Conservation (phyloP, 2,888 invertebrate genomes). For the Melangyna quadrimaculata region DNA sequence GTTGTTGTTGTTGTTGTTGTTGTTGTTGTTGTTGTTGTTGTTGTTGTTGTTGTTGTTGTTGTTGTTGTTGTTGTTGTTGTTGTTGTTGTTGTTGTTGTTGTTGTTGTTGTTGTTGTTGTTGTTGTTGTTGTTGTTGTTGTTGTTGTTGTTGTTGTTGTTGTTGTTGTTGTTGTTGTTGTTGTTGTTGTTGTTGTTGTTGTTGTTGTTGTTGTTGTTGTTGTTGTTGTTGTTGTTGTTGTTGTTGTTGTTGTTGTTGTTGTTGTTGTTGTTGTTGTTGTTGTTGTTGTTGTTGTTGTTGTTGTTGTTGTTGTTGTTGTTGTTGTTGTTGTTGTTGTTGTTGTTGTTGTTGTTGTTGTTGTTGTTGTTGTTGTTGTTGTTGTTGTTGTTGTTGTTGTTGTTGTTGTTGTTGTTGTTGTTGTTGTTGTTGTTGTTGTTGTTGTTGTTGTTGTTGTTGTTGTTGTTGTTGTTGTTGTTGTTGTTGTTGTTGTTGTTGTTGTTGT, state of each 20-base stretch:
- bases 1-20: background rate
- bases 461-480: no score
- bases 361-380: no score
- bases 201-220: background rate
- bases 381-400: no score
- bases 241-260: background rate
- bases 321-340: no score
- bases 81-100: background rate
- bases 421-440: no score
- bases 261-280: no score
- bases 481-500: no score
- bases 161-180: background rate
- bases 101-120: background rate
- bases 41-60: background rate
- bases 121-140: background rate
- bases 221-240: background rate
- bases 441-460: no score
- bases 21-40: background rate
- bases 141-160: background rate
- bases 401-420: no score
- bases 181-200: background rate
- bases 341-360: no score
- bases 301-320: no score
- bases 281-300: no score
- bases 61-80: background rate